A percentile compares a stretch with the other conserved stretches of the same genome.
Conservation (phyloP, 2,113 vertebrate species). For the Zosterops lateralis region DNA sequence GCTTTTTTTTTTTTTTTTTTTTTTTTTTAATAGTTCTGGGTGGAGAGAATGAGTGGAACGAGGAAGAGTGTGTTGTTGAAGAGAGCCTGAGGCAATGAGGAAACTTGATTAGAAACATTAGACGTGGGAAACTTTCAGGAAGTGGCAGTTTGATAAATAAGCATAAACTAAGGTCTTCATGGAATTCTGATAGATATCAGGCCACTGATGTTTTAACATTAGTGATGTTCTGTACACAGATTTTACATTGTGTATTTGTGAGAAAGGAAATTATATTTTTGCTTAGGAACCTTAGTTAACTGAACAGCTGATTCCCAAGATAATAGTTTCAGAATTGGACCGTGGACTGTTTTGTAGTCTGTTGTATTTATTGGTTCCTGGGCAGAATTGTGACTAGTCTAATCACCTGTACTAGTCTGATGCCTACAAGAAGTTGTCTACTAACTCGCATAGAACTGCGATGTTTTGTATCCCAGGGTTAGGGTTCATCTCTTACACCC, state of each 20-base stretch:
- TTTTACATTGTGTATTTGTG: neutral
- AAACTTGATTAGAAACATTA: neutral
- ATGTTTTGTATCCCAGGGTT: neutral
- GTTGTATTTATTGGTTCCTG: neutral
- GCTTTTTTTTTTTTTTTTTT: too few relatives aligned
- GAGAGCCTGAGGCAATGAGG: neutral
- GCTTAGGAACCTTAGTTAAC: neutral
- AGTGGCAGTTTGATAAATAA: neutral
- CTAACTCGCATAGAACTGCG: rapidly evolving
- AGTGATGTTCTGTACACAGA: neutral
- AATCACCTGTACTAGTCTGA: neutral
- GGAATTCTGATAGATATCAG: neutral
- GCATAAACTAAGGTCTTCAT: neutral
- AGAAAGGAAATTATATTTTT: neutral
- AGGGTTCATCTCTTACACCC: neutral
- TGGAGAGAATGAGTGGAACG: neutral
- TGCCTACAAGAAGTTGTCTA: neutral
- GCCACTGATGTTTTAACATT: neutral
- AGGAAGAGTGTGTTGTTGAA: neutral
- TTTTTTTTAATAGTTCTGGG: neutral
- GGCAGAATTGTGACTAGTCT: neutral
- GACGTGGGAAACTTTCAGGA: neutral
- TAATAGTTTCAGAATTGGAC: neutral
- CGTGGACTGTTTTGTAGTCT: neutral
- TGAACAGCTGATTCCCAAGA: neutral